Evolutionary conservation across 2,113 vertebrate species (phyloP).

Genomic region (Macroglossus sobrinus): DNA sequence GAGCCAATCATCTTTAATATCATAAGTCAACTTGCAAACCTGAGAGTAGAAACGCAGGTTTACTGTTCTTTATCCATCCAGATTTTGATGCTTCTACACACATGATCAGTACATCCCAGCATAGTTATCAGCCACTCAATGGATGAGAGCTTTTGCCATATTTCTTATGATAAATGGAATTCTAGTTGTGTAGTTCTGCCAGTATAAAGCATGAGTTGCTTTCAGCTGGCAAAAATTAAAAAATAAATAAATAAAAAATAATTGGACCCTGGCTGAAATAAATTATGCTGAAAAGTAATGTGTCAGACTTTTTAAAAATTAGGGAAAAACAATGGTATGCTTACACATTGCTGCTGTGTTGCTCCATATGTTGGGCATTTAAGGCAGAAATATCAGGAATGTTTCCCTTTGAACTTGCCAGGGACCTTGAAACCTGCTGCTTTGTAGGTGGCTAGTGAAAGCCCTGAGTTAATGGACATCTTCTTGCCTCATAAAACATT

Average conservation of each 20-base stretch:
- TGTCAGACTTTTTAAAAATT: slow-evolving; percentile 5
- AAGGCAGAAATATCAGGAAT: background rate
- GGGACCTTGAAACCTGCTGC: background rate
- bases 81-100: background rate
- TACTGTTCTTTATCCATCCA: background rate
- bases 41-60: background rate
- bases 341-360: background rate
- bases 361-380: background rate
- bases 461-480: background rate
- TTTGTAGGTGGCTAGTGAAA: background rate
- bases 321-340: background rate
- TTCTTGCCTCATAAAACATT: background rate
- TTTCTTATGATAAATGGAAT: slow-evolving; percentile 28
- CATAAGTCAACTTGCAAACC: background rate
- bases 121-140: background rate
- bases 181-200: background rate
- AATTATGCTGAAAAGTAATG: background rate
- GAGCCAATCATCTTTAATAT: background rate
- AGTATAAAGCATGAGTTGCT: background rate
- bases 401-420: background rate
- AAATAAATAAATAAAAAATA: background rate
- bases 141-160: background rate
- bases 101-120: background rate
- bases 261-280: background rate
- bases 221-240: background rate